A percentile compares a stretch with the other conserved stretches of the same genome.
phyloP scores from a whole-genome alignment of 2,888 invertebrate species.

The Tanytarsus gracilentus region DNA sequence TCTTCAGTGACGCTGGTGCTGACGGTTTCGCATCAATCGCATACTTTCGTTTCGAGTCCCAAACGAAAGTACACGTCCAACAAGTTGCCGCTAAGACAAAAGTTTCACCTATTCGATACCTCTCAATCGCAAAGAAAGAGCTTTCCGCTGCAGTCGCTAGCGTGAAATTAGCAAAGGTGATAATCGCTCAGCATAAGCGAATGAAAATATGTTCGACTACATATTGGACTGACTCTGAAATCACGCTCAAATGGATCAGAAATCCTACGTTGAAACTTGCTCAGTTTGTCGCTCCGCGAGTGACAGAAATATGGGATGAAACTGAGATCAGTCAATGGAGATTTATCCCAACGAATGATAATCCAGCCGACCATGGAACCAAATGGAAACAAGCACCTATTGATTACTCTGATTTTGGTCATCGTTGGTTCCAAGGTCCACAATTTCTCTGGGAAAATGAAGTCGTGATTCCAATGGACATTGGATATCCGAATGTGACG shows the following conservation, averaged over 20 bases:
- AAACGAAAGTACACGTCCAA: neutral
- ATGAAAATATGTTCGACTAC: too few species aligned
- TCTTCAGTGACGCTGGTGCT: constrained; percentile 32
- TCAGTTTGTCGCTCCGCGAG: too few species aligned
- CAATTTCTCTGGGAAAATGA: constrained; percentile 21
- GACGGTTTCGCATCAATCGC: constrained; percentile 33
- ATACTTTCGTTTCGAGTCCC: constrained; percentile 24
- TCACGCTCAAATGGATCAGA: too few species aligned
- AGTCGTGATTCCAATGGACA: neutral
- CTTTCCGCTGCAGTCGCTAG: neutral
- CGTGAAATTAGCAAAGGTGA: too few species aligned
- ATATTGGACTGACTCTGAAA: too few species aligned
- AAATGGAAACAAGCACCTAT: constrained; percentile 4
- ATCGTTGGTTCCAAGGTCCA: constrained; percentile 30
- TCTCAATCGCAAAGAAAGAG: constrained; percentile 29
- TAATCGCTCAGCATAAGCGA: too few species aligned
- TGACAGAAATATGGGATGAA: too few species aligned
- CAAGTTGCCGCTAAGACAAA: constrained; percentile 29
- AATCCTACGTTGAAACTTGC: too few species aligned
- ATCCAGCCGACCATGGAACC: constrained; percentile 33
- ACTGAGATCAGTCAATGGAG: too few species aligned
- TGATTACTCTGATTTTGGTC: neutral
- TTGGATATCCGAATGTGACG: neutral
- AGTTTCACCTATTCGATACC: constrained; percentile 30
- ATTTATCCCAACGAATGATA: constrained; percentile 33